Conservation (phyloP, 2,888 invertebrate genomes). For the Gortyna flavago region DNA sequence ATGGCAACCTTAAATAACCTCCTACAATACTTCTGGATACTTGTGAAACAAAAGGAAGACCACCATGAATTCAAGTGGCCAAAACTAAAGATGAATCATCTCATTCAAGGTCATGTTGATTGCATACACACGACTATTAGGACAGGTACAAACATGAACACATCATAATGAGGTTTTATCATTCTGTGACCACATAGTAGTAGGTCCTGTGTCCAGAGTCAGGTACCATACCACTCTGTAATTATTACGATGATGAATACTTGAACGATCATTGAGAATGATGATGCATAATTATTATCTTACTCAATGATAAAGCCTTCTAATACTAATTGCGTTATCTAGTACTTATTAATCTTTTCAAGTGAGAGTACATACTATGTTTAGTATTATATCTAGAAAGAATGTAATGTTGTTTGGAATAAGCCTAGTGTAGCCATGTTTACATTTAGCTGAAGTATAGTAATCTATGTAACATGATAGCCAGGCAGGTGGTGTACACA, state of each 20-base stretch:
- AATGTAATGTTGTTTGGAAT: not conserved
- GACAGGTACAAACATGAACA: not conserved
- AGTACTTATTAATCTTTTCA: not conserved
- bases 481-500: conserved; percentile 14
- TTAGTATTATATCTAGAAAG: not conserved
- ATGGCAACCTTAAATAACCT: not conserved
- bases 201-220: not conserved
- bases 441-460: not conserved
- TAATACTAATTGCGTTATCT: conserved; percentile 10
- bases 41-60: not conserved
- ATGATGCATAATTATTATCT: not conserved
- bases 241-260: not conserved
- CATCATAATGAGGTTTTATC: not conserved
- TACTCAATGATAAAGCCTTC: not conserved
- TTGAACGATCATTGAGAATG: not conserved
- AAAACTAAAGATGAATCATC: conserved; percentile 44
- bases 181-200: not conserved
- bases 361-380: not conserved
- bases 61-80: conserved; percentile 12
- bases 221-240: not conserved
- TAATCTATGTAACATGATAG: conserved; percentile 29
- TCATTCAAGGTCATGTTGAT: conserved; percentile 30
- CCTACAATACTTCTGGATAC: not conserved
- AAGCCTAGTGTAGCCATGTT: not conserved
- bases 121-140: not conserved